phyloP scores from a whole-genome alignment of 1,140 invertebrate genomes.

The Eubasilissa regina region DNA sequence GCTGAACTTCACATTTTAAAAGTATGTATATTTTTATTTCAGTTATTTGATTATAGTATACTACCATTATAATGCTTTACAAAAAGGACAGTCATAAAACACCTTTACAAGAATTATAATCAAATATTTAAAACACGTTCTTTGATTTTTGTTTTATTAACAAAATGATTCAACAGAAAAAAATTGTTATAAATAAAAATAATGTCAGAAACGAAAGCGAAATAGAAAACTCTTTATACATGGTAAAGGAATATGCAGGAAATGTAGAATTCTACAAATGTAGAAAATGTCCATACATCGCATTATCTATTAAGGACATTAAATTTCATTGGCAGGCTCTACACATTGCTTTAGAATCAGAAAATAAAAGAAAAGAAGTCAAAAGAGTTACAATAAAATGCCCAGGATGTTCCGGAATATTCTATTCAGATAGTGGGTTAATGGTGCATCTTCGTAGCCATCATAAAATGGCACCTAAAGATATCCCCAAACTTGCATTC shows the following conservation, averaged over 20 bases:
- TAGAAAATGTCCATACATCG: slow-evolving; percentile 70
- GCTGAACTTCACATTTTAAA: too few relatives aligned
- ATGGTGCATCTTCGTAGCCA: slow-evolving; percentile 68
- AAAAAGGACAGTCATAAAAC: too few relatives aligned
- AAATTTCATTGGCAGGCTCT: slow-evolving; percentile 69
- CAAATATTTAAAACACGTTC: too few relatives aligned
- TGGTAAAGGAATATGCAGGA: slow-evolving; percentile 62
- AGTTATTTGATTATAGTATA: too few relatives aligned
- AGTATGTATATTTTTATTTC: too few relatives aligned
- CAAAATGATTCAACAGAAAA: slow-evolving; percentile 16
- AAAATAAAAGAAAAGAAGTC: slow-evolving; percentile 66
- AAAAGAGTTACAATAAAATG: slow-evolving; percentile 68
- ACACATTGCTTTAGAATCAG: slow-evolving; percentile 65
- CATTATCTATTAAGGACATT: slow-evolving; percentile 69
- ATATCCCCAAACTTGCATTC: slow-evolving; percentile 69
- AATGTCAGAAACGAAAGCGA: not conserved
- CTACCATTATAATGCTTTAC: too few relatives aligned
- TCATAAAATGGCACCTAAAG: slow-evolving; percentile 71
- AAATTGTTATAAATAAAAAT: not conserved
- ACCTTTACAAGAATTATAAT: too few relatives aligned
- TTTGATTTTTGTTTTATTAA: not conserved
- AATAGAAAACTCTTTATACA: slow-evolving; percentile 7
- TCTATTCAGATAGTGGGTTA: slow-evolving; percentile 67
- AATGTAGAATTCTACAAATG: slow-evolving; percentile 69
- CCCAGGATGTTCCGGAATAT: slow-evolving; percentile 67